phyloP scores from a whole-genome alignment of 2,113 vertebrate species.

The Ceyx melanurus region DNA sequence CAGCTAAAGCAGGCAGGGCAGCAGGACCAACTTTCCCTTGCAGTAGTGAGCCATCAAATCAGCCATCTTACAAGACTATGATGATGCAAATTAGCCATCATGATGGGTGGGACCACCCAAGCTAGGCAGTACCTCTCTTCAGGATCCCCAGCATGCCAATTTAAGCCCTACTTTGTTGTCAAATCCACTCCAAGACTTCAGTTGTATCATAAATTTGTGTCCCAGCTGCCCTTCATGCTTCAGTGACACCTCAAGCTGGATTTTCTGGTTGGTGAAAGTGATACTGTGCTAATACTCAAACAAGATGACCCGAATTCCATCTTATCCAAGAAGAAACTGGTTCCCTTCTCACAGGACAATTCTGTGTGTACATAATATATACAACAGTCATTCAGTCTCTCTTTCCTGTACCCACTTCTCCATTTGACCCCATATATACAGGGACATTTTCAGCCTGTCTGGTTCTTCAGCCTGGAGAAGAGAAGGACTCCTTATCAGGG shows the following conservation, averaged over 20 bases:
- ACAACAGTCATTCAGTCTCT: neutral
- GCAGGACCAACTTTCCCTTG: conserved; percentile 12
- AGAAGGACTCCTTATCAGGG: neutral
- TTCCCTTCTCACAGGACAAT: neutral
- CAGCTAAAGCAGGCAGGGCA: conserved; percentile 6
- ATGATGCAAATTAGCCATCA: neutral
- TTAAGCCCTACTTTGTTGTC: neutral
- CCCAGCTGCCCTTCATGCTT: neutral
- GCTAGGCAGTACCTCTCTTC: neutral
- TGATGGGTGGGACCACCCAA: neutral
- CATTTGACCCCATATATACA: neutral
- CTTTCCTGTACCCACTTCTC: neutral
- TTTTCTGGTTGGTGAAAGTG: neutral
- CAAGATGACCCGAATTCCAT: neutral
- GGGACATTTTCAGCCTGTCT: neutral
- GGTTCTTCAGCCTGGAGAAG: neutral
- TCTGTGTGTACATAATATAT: neutral
- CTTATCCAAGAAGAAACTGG: neutral
- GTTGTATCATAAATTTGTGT: neutral
- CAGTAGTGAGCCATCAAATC: neutral
- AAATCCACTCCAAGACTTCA: neutral
- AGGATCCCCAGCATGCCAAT: neutral
- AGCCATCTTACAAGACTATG: neutral
- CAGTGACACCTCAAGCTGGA: neutral
- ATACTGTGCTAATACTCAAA: neutral